These are phyloP conservation scores for Chaenodraco wilsoni DNA, from an alignment of 2,797 vertebrate species.

Conservation along the genomic window DNA sequence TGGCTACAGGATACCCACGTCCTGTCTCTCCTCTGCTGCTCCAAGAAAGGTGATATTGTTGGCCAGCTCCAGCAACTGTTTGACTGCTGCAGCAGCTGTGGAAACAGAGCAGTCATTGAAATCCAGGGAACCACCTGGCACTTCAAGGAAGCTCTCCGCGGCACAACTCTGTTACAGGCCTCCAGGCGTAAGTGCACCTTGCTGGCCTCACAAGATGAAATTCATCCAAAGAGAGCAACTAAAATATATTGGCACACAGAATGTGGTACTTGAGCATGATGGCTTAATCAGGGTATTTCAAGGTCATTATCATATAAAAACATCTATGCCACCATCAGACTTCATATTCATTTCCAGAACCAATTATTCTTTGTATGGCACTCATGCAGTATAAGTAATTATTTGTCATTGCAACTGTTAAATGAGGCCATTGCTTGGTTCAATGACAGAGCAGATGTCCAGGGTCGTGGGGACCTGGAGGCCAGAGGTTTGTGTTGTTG, in stretches of 20 bases:
- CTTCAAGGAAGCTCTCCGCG: constrained; percentile 37
- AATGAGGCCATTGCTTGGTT: constrained; percentile 6
- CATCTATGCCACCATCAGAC: not conserved
- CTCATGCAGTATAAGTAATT: not conserved
- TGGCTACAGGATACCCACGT: constrained; percentile 8
- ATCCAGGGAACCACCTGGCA: constrained; percentile 38
- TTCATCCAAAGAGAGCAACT: constrained; percentile 4
- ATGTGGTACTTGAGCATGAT: constrained; percentile 5
- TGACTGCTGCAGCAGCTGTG: constrained; percentile 39
- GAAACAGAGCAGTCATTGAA: constrained; percentile 34
- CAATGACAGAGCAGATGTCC: not conserved
- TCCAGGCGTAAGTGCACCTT: constrained; percentile 19
- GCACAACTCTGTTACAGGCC: constrained; percentile 24
- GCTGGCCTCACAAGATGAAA: constrained; percentile 28
- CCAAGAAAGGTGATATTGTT: constrained; percentile 27
- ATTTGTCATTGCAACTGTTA: not conserved
- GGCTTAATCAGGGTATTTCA: constrained; percentile 4
- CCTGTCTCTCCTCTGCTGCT: constrained; percentile 30
- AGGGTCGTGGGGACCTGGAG: not conserved
- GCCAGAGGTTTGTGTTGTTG: not conserved
- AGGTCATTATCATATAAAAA: constrained; percentile 18
- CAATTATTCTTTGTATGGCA: constrained; percentile 1
- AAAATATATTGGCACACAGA: not conserved
- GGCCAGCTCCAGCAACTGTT: constrained; percentile 29
- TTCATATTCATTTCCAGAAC: not conserved